A percentile compares a stretch with the other conserved stretches of the same genome.
Evolutionary conservation across 2,888 invertebrate species (phyloP).

Genomic region (Isoperla grammatica): DNA sequence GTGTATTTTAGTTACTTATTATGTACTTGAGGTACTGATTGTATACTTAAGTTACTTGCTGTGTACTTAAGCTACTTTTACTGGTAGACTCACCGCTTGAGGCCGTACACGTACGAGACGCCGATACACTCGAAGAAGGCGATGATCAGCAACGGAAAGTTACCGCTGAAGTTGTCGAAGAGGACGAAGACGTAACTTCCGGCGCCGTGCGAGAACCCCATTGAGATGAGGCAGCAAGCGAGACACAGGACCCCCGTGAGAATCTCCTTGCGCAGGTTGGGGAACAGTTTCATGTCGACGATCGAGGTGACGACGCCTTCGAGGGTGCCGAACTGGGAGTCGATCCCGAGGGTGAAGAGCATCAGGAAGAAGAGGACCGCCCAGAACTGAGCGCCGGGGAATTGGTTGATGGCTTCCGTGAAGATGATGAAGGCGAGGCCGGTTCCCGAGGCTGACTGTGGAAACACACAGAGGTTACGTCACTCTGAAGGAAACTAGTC

Average conservation of each 20-base stretch:
- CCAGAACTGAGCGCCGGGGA: constrained; percentile 95
- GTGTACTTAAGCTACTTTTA: no score
- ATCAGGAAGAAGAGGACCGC: constrained; percentile 93
- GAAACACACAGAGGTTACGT: background rate
- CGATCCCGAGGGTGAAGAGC: constrained; percentile 94
- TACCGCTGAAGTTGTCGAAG: constrained; percentile 92
- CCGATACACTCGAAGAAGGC: constrained; percentile 90
- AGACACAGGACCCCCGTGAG: constrained; percentile 72
- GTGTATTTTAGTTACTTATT: no score
- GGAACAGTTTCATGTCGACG: constrained; percentile 91
- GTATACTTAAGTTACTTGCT: no score
- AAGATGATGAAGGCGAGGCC: constrained; percentile 96
- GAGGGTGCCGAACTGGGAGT: constrained; percentile 92
- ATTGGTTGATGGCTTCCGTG: constrained; percentile 96
- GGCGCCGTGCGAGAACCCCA: constrained; percentile 88
- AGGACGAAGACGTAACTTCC: constrained; percentile 91
- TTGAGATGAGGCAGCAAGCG: constrained; percentile 75
- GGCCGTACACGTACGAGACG: constrained; percentile 90
- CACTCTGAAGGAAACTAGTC: no score
- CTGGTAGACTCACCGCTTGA: constrained; percentile 76
- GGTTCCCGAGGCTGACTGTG: constrained; percentile 91
- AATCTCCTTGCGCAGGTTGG: constrained; percentile 83
- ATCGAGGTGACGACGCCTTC: constrained; percentile 95
- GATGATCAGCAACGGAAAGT: constrained; percentile 85
- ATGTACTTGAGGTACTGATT: no score